Conservation (phyloP, 1,140 invertebrate genomes). For the Harpegnathos saltator region DNA sequence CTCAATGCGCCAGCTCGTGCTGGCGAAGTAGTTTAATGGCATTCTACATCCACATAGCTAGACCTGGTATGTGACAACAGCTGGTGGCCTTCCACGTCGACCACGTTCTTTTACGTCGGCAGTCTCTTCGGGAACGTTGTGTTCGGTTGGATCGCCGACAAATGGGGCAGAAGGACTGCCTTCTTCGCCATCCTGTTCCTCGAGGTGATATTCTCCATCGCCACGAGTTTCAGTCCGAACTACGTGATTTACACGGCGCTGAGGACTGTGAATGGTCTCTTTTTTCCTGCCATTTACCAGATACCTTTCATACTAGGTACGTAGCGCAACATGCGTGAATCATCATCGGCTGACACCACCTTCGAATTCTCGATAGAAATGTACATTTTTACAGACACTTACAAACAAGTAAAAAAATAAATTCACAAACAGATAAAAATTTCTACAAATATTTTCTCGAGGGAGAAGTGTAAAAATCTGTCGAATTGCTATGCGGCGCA, state of each 20-base stretch:
- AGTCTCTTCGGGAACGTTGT: slow-evolving; percentile 90
- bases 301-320: slow-evolving; percentile 90
- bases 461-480: too few species aligned
- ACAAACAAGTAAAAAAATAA: not conserved
- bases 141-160: slow-evolving; percentile 91
- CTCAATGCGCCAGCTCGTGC: not conserved
- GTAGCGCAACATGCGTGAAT: slow-evolving; percentile 25
- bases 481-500: too few species aligned
- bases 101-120: slow-evolving; percentile 90
- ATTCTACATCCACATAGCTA: slow-evolving; percentile 87
- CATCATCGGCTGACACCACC: not conserved
- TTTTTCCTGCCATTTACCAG: slow-evolving; percentile 91
- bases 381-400: not conserved
- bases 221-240: slow-evolving; percentile 89
- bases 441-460: too few species aligned
- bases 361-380: slow-evolving; percentile 2
- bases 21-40: slow-evolving; percentile 80
- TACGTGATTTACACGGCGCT: slow-evolving; percentile 89
- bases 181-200: slow-evolving; percentile 90
- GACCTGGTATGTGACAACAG: slow-evolving; percentile 89
- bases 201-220: slow-evolving; percentile 89
- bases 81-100: slow-evolving; percentile 88
- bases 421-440: too few species aligned
- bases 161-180: slow-evolving; percentile 90
- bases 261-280: slow-evolving; percentile 89